These are phyloP conservation scores for Drosophila athabasca DNA, from an alignment of 1,140 invertebrate genomes.

Conservation along the genomic window DNA sequence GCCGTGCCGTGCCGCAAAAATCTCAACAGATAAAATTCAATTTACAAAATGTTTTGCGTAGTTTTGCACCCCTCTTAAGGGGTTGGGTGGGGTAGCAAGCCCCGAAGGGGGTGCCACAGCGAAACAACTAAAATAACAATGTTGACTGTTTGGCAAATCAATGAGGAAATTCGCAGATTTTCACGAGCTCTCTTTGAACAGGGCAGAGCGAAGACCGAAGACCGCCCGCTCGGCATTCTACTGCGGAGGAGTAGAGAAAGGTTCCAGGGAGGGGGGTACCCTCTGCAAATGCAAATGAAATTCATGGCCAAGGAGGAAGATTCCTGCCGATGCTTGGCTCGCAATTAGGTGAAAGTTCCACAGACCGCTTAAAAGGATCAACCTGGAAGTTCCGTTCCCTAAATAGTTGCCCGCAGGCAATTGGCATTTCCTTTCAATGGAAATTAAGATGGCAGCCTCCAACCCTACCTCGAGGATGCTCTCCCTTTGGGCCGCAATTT, in stretches of 20 bases:
- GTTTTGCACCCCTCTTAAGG: conserved; percentile 40
- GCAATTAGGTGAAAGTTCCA: conserved; percentile 33
- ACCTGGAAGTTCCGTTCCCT: conserved; percentile 10
- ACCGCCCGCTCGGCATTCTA: not conserved
- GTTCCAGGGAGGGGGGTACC: not conserved
- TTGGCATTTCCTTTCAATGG: conserved; percentile 35
- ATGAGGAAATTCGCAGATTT: conserved; percentile 62
- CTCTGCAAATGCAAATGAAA: conserved; percentile 21
- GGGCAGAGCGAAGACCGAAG: not conserved
- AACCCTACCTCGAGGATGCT: too few species aligned
- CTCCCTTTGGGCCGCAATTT: conserved; percentile 40
- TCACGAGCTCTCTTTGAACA: conserved; percentile 1
- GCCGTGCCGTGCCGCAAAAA: conserved; percentile 21
- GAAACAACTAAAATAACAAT: conserved; percentile 15
- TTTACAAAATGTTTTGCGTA: conserved; percentile 80
- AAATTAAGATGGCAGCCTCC: not conserved
- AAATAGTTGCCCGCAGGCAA: conserved; percentile 21
- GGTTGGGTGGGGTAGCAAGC: not conserved
- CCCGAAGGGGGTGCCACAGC: conserved; percentile 2
- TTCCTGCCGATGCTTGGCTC: not conserved
- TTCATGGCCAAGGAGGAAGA: not conserved
- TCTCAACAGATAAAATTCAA: conserved; percentile 68
- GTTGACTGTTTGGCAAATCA: conserved; percentile 63
- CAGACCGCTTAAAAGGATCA: not conserved
- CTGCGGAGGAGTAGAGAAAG: too few species aligned